Evolutionary conservation across 1,140 invertebrate species (phyloP), one percentile per base, ranked within the genome.

Genomic region (Halesus radiatus): DNA sequence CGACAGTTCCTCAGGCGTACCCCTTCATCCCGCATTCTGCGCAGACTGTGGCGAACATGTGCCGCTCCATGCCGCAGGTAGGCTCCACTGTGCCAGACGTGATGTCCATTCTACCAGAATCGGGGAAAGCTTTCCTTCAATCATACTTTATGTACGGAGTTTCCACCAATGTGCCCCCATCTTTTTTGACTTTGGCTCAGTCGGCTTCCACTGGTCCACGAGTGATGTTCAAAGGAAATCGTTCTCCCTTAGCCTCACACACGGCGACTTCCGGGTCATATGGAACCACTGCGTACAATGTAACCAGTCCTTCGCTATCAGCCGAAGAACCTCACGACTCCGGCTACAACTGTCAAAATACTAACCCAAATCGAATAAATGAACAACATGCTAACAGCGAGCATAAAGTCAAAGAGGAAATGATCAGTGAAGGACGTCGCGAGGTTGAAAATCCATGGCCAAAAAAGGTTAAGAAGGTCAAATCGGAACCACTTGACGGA

Each of bases 361-460:
- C 29, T 10, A 45, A 77, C 16, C 18, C 54, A 29, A 29, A 76
- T 60, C 32, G 13, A 32, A 52, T 20, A 54, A 56, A 74, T 72
- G 64, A 26, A 18, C 23, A n/a, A 29, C 37, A 45, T 68, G 13
- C n/a, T 20, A 29, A 68, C 23, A 45, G 10, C n/a, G 52, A 37
- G 32, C 20, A 73, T 20, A 50, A 45, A 37, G 10, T 78, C 37
- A 54, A 68, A 78, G 64, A 79, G 15, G 68, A 80, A 58, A 22
- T 56, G 50, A 53, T 0, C 2, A 26, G 22, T 16, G 60, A 64
- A 18, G 60, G 1, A 16, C 23, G 23, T 23, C 15, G 13, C 23
- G 23, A 64, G 15, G 6, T 16, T 3, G 60, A 64, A 26, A 18
- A 20, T 7, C 8, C 50, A 4, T 7, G 16, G 73, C 50, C 50